Base-by-base conservation (phyloP, 1,140 invertebrate species). In the Drosophila melanica region DNA sequence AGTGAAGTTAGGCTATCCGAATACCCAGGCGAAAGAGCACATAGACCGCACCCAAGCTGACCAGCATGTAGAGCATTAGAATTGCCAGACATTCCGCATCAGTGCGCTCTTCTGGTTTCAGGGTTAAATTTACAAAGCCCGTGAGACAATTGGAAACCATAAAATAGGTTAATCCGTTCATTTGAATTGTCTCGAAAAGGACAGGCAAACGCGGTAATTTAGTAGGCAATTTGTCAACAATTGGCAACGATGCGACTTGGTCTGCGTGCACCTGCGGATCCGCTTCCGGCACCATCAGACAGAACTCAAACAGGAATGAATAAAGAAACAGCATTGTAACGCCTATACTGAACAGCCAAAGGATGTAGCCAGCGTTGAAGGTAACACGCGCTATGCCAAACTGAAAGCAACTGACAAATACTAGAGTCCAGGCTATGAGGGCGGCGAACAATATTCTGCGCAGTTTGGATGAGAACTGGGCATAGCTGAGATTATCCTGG, bases 121-220 rank as follows among this genome's bases (percentile, higher is more conserved):
- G n/a, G 9, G 57, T 42, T 35, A 91, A 70, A 50, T 91, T 91
- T 18, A 89, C 72, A 30, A 70, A 44, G 1, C 90, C 90, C 0
- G 90, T 91, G 0, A 90, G 50, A 8, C 90, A 63, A 65, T 91
- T 91, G 1, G 82, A 77, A 0, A 79, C 69, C 67, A 78, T 85
- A 47, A 79, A 91, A 65, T 80, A 51, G 2, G 45, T 72, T n/a
- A 77, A 50, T 9, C 64, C 90, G 66, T 86, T 91, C 77, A 73
- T 67, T 37, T 82, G 89, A 0, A 79, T 48, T 0, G 82, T 69
- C 44, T 91, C 78, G 6, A 72, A 69, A 60, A 75, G 23, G 9
- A 42, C 68, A 8, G 84, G 84, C 20, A 89, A 23, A 0, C 20
- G 14, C 3, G 20, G 44, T 6, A n/a, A 11, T 6, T 8, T 48